These are phyloP conservation scores for Isichthys henryi DNA, from an alignment of 2,113 vertebrate genomes.

Conservation along the genomic window DNA sequence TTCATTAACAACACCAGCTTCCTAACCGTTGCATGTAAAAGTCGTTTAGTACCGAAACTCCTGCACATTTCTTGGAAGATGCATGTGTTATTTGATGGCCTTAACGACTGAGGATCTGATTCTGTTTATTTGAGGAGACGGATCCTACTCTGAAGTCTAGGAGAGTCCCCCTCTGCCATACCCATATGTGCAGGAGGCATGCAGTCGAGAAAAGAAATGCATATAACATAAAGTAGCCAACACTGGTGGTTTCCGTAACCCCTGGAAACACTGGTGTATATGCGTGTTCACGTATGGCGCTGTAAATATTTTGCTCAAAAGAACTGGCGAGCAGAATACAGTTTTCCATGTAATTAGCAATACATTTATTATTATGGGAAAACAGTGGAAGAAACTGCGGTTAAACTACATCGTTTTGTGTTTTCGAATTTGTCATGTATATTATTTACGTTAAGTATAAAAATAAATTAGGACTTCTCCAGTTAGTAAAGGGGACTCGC, in stretches of 20 bases:
- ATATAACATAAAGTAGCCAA: neutral
- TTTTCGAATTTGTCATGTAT: too few species aligned
- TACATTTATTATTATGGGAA: neutral
- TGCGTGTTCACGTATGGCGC: neutral
- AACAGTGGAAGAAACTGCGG: neutral
- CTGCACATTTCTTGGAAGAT: neutral
- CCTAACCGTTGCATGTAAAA: neutral
- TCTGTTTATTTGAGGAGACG: neutral
- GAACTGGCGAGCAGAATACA: neutral
- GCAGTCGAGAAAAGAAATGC: neutral
- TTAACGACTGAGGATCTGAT: neutral
- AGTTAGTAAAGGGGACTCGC: neutral
- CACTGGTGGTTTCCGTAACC: neutral
- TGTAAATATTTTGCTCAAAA: neutral
- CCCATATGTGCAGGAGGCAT: neutral
- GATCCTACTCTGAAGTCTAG: neutral
- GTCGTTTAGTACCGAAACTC: neutral
- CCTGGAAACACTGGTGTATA: neutral
- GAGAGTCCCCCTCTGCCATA: neutral
- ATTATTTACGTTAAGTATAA: neutral
- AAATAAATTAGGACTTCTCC: neutral
- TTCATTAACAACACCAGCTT: neutral
- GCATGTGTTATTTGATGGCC: neutral
- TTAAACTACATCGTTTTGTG: neutral
- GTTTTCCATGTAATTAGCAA: neutral